These are phyloP conservation scores for Cynocephalus volans DNA, from an alignment of 2,113 vertebrate species.

Conservation along the genomic window DNA sequence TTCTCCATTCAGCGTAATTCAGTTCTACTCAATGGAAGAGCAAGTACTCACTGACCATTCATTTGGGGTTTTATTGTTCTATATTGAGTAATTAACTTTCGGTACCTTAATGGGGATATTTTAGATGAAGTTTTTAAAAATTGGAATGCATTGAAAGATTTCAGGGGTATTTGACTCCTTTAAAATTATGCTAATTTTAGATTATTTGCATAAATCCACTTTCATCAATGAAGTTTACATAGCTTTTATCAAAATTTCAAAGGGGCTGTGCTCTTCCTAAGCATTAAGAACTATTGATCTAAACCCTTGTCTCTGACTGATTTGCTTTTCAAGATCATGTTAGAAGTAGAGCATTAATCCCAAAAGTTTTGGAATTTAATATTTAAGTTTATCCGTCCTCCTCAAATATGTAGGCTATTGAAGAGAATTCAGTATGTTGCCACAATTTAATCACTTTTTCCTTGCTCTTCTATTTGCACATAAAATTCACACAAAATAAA, in stretches of 20 bases:
- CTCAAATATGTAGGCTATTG: not conserved
- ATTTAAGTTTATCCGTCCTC: not conserved
- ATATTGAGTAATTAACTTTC: conserved; percentile 1
- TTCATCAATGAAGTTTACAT: not conserved
- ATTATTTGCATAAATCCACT: not conserved
- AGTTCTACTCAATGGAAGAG: not conserved
- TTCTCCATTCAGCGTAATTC: not conserved
- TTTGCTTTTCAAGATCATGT: conserved; percentile 13
- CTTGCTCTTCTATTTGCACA: not conserved
- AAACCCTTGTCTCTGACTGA: not conserved
- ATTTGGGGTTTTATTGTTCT: not conserved
- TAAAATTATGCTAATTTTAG: conserved; percentile 39
- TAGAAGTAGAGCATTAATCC: not conserved
- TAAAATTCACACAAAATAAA: conserved; percentile 41
- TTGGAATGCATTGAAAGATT: not conserved
- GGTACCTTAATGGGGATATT: not conserved
- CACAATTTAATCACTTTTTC: not conserved
- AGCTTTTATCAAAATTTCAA: not conserved
- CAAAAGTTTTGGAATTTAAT: not conserved
- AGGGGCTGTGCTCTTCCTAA: not conserved
- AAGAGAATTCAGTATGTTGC: not conserved
- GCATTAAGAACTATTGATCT: not conserved
- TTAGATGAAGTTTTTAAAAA: conserved; percentile 17
- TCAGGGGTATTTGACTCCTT: not conserved
- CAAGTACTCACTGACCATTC: not conserved